Percentiles rank a stretch among this genome's conserved stretches.
Conservation (phyloP, 1,140 invertebrate species). For the Drosophila burlai region DNA sequence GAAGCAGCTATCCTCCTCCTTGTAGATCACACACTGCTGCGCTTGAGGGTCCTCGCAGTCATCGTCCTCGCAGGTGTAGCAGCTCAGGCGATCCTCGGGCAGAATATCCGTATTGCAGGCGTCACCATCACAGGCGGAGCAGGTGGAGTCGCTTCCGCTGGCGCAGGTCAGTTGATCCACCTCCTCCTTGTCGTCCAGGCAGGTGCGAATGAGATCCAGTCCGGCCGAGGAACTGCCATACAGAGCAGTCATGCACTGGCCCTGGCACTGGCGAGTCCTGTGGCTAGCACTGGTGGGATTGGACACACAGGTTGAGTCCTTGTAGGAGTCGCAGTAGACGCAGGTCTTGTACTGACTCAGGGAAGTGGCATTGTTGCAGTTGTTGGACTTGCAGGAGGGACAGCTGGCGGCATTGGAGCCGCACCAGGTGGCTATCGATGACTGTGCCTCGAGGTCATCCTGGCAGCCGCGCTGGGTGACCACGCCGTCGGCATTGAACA, state of each 20-base stretch:
- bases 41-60: constrained; percentile 61
- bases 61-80: constrained; percentile 63
- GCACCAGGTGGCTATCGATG: constrained; percentile 42
- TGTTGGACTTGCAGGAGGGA: constrained; percentile 73
- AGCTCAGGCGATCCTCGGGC: constrained; percentile 61
- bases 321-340: constrained; percentile 74
- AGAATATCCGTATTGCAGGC: constrained; percentile 62
- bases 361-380: constrained; percentile 67
- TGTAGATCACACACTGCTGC: constrained; percentile 60
- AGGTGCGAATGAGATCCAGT: constrained; percentile 74
- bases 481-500: constrained; percentile 49
- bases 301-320: constrained; percentile 56
- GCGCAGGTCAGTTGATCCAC: constrained; percentile 54
- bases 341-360: constrained; percentile 58
- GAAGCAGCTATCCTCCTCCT: constrained; percentile 70
- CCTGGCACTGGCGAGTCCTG: constrained; percentile 68
- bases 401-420: constrained; percentile 48
- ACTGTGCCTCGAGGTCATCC: constrained; percentile 49
- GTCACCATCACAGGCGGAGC: constrained; percentile 50
- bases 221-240: constrained; percentile 58
- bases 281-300: constrained; percentile 41
- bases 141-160: constrained; percentile 42
- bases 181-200: constrained; percentile 71
- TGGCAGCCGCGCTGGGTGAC: constrained; percentile 68
- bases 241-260: constrained; percentile 73